Base-by-base conservation (phyloP, 2,113 vertebrate genomes). In the Procavia capensis region DNA sequence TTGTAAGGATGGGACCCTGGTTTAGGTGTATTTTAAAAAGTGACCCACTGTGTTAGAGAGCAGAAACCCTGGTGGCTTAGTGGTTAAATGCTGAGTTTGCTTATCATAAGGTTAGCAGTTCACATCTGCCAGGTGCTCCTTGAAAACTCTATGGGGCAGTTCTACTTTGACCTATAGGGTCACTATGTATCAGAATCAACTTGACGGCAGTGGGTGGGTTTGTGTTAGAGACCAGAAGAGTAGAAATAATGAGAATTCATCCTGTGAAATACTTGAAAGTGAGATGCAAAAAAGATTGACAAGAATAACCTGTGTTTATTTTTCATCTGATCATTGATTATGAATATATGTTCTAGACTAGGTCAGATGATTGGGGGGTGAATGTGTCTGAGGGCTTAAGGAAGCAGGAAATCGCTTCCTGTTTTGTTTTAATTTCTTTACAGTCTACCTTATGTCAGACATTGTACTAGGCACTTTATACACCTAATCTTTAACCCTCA, bases 401-500 rank as follows among this genome's bases (percentile, higher is more conserved):
- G 74, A 57, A 90, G 68, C 39, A 63, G 82, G 64, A 93, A 79
- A 78, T 90, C 57, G 41, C 82, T 74, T 87, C 54, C 59, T 31
- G 7, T 59, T 22, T 59, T 17, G 0, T 66, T 66, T 66, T 50
- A 68, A 14, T 74, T 88, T 87, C 39, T 66, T 95, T 34, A 88
- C n/a, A 61, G 31, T n/a, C 19, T 39, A 16, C 64, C 43, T 29
- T 6, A 9, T 39, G 22, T 24, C 10, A 83, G 61, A 24, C 34
- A 25, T 50, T 36, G 9, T 72, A 22, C 4, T 45, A 34, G 47
- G 29, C 80, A 47, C 41, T 95, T 63, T 87, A 20, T 87, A 20
- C 4, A 0, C 34, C 29, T 45, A 19, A 27, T 64, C 24, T 64
- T 82, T 83, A 70, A 59, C 79, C 34, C 36, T 64, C 31, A 74